Base-by-base conservation (phyloP, 2,797 vertebrate genomes). In the Sciurus carolinensis region DNA sequence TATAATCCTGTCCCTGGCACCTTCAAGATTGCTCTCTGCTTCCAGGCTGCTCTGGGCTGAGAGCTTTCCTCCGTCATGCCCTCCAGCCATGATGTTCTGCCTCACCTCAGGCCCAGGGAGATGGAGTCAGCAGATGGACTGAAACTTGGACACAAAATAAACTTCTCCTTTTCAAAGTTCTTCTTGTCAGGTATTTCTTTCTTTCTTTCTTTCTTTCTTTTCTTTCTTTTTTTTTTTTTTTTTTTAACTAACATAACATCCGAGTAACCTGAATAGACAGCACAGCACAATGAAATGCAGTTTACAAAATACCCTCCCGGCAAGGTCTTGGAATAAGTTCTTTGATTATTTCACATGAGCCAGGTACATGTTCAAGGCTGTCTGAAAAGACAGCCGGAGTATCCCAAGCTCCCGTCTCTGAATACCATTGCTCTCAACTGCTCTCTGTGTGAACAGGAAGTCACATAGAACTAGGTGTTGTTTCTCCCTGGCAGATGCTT, bases 271-370 rank as follows among this genome's bases (percentile, higher is more conserved):
- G 54, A 69, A 90, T 3, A 57, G 24, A 50, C 69, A 90, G 24
- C 54, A 67, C 22, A 87, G 7, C 42, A 92, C 85, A 86, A 81
- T 26, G 11, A 73, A 96, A 80, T 76, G 83, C 36, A 62, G 24
- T 71, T 94, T 54, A 15, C 71, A 87, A 52, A 83, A 64, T 83
- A 24, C 42, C 6, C 30, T 88, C 64, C 5, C 87, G 64, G 30
- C 33, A 24, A 75, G 24, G 33, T 66, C n/a, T 83, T 54, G 24
- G 36, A n/a, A n/a, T 62, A 79, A 54, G 24, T 71, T 75, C n/a
- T 87, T 57, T 28, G 30, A 3, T 84, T 80, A 44, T 82, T 54
- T 66, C 54, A 1, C 39, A 33, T 62, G 62, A 87, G 57, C n/a
- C 67, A 81, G 24, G 62, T 42, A 7, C 54, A 14, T 72, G 1